phyloP scores from a whole-genome alignment of 2,888 invertebrate genomes.

The Drosophila maculinotata region DNA sequence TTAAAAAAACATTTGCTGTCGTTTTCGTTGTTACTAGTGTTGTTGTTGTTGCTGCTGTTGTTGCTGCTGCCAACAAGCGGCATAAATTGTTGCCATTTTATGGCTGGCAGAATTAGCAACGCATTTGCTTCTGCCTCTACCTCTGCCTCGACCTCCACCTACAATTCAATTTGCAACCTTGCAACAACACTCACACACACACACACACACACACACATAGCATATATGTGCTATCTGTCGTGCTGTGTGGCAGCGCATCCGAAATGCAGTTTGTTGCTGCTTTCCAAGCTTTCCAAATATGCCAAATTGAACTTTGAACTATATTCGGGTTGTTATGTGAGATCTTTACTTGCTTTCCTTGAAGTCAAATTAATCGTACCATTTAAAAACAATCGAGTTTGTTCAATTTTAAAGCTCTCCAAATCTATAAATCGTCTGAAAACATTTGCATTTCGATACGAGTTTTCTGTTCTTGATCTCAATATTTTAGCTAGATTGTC shows the following conservation, averaged over 20 bases:
- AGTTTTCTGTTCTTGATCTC: conserved; percentile 31
- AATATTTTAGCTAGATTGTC: neutral
- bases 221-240: conserved; percentile 13
- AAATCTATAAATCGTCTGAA: conserved; percentile 15
- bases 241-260: conserved; percentile 15
- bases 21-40: conserved; percentile 1
- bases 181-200: conserved; percentile 42
- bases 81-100: conserved; percentile 61
- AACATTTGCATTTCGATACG: conserved; percentile 12
- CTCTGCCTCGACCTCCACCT: conserved; percentile 68
- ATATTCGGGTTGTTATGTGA: conserved; percentile 7
- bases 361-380: conserved; percentile 9
- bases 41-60: neutral
- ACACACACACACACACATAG: conserved; percentile 9
- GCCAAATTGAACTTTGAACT: conserved; percentile 54
- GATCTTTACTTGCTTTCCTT: conserved; percentile 31
- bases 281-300: conserved; percentile 60
- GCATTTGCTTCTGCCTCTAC: conserved; percentile 42
- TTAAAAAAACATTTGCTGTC: conserved; percentile 51
- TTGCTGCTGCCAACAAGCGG: conserved; percentile 24
- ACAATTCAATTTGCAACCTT: conserved; percentile 70
- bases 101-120: conserved; percentile 62
- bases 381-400: conserved; percentile 2
- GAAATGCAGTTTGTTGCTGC: conserved; percentile 34
- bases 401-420: neutral